phyloP scores from a whole-genome alignment of 2,888 invertebrate genomes.

The Lydus trimaculatus region DNA sequence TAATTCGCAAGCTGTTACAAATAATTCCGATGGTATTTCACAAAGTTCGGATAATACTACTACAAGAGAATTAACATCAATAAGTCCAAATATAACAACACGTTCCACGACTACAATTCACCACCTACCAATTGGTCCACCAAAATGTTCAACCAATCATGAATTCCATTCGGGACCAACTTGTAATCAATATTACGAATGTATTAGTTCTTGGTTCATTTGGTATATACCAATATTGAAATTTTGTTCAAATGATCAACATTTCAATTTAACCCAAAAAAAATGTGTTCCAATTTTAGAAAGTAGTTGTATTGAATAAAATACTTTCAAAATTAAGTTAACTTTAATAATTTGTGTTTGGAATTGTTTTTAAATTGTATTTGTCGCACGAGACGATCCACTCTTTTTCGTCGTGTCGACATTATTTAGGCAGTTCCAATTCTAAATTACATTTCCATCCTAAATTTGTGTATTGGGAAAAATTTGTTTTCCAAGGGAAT shows the following conservation, averaged over 20 bases:
- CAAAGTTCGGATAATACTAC: not conserved
- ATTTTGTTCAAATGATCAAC: not conserved
- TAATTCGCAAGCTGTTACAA: not conserved
- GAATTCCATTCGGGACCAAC: constrained; percentile 1
- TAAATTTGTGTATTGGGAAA: constrained; percentile 29
- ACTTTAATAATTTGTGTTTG: not conserved
- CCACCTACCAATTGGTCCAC: not conserved
- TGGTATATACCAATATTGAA: constrained; percentile 10
- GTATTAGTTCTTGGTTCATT: constrained; percentile 1
- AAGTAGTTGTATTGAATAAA: constrained; percentile 18
- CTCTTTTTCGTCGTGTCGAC: constrained; percentile 20
- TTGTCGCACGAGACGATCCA: constrained; percentile 14
- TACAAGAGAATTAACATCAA: not conserved
- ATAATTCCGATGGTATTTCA: not conserved
- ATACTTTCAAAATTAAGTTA: constrained; percentile 14
- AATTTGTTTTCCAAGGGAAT: constrained; percentile 26
- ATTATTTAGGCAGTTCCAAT: constrained; percentile 29
- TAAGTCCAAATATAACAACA: not conserved
- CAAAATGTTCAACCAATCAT: not conserved
- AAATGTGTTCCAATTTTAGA: constrained; percentile 12
- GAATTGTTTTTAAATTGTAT: constrained; percentile 31
- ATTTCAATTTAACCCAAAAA: not conserved
- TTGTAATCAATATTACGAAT: constrained; percentile 17
- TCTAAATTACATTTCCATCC: constrained; percentile 28
- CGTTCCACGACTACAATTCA: not conserved